These are phyloP conservation scores for Melozone crissalis DNA, from an alignment of 2,113 vertebrate species.

Conservation along the genomic window DNA sequence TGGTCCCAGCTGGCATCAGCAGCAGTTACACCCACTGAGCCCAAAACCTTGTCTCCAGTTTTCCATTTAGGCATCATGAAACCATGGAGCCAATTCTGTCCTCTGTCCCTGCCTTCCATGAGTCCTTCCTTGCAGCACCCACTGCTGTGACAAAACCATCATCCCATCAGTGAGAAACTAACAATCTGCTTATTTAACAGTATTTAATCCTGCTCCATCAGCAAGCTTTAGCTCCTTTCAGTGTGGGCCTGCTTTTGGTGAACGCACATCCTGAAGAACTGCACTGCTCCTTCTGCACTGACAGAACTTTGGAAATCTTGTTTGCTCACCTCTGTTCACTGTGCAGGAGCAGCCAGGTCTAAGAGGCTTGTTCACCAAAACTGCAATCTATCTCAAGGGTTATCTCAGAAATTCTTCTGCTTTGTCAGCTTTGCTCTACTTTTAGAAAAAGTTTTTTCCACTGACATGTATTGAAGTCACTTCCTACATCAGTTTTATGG, in stretches of 20 bases:
- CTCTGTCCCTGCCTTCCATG: not conserved
- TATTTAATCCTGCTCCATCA: not conserved
- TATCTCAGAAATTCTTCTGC: not conserved
- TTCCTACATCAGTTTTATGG: not conserved
- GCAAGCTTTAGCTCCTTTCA: not conserved
- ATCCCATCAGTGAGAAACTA: not conserved
- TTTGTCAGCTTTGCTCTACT: not conserved
- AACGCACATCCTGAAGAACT: not conserved
- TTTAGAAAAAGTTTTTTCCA: not conserved
- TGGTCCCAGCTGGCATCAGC: not conserved
- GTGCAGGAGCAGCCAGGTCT: not conserved
- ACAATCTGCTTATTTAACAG: not conserved
- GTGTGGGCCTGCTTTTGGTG: not conserved
- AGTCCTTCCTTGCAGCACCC: not conserved
- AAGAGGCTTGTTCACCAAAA: not conserved
- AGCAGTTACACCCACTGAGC: not conserved
- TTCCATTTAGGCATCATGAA: not conserved
- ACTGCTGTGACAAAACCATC: not conserved
- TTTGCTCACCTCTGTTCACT: not conserved
- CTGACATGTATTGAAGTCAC: not conserved
- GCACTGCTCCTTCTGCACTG: not conserved
- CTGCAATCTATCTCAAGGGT: not conserved
- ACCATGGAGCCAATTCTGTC: not conserved
- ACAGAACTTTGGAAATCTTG: not conserved
- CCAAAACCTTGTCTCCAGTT: not conserved